Base-by-base conservation (phyloP, 2,888 invertebrate species). In the Choristoneura rosaceana region DNA sequence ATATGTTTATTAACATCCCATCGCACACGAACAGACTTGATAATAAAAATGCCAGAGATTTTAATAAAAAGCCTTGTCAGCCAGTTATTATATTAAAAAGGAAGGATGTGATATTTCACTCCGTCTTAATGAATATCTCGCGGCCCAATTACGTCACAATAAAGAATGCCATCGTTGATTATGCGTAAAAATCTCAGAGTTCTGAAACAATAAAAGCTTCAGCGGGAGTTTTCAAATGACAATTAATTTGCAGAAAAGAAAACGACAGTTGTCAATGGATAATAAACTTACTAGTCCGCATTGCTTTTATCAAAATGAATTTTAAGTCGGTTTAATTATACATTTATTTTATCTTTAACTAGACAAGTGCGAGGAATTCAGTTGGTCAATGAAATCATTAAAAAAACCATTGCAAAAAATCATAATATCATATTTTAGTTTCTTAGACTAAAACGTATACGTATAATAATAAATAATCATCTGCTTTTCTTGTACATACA, bases 121-220 rank as follows among this genome's bases (percentile, higher is more conserved):
- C 81, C 74, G 83, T 83, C 80, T 79, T 85, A 85, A 88, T 85
- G 82, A 88, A 87, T 86, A 83, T 82, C 79, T 80, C 74, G 78
- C 82, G 84, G 84, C 87, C 85, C 84, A 86, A 88, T 89, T 87
- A 84, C 83, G 84, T 84, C 85, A 82, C 78, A 79, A 80, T 82
- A 84, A 83, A 81, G 79, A 84, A 84, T 82, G 75, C 70, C 71
- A 73, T 75, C 79, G 76, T 81, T 80, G 76, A 78, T 82, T 76
- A 74, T 74, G 73, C 67, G 74, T 76, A 68, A 60, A 75, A 73
- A 76, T 75, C 75, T 15, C 12, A n/a, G 62, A 43, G 45, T 14
- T 59, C 34, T 34, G 33, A 69, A 47, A 58, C 62, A 67, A 62
- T 58, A 45, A 58, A 1, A 15, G 34, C 33, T 38, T 65, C 50